Percentiles rank a stretch among this genome's conserved stretches.
These are phyloP conservation scores for Arbacia lixula DNA, from an alignment of 53 echinoderm and acorn worm species.

Conservation along the genomic window DNA sequence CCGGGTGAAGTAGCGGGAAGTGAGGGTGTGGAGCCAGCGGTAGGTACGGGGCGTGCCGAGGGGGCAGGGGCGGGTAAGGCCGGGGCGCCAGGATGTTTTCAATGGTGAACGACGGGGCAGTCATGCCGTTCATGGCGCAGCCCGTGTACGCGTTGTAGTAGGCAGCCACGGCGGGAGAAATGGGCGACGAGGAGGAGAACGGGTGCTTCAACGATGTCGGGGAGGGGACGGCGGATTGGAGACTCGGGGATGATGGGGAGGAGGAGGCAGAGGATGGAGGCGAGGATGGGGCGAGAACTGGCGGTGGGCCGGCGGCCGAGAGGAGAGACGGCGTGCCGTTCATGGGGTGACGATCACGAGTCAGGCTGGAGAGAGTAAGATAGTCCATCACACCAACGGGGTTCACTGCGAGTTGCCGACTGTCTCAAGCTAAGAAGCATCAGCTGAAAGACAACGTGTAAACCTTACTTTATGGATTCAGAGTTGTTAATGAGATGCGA, in stretches of 20 bases:
- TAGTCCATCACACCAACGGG: conserved; percentile 26
- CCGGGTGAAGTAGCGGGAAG: conserved; percentile 70
- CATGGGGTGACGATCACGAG: conserved; percentile 1
- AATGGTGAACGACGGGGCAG: conserved; percentile 83
- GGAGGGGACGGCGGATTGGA: background rate
- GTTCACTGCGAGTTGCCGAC: background rate
- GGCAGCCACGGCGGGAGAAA: conserved; percentile 58
- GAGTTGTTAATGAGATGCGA: background rate
- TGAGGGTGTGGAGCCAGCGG: conserved; percentile 71
- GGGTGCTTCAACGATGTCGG: background rate
- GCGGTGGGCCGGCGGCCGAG: background rate
- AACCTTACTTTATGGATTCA: no score
- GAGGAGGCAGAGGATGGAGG: background rate
- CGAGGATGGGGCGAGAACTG: background rate
- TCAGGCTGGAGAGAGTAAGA: background rate
- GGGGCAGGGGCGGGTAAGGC: conserved; percentile 57
- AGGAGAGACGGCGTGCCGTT: background rate
- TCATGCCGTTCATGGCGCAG: conserved; percentile 41
- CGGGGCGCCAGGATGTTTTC: conserved; percentile 87
- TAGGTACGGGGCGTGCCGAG: conserved; percentile 73
- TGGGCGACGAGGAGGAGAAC: background rate
- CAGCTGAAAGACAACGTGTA: no score
- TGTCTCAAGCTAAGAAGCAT: no score
- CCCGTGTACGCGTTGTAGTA: conserved; percentile 60
- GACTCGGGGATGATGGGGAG: background rate